Percentiles rank a stretch among this genome's conserved stretches.
Conservation (phyloP, 1,140 invertebrate genomes). For the Camponotus floridanus region DNA sequence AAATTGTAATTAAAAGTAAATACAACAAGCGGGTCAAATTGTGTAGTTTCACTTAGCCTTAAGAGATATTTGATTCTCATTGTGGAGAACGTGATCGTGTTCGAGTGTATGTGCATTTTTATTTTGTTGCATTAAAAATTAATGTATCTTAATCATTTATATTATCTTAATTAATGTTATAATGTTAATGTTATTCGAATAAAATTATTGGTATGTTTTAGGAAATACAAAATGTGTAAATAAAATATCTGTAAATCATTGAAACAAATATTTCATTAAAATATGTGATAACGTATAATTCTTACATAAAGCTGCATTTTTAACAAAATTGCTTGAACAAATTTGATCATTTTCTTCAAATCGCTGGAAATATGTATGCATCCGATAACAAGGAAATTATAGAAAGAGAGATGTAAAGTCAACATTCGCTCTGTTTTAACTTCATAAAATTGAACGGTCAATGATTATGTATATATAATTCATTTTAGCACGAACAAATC, state of each 20-base stretch:
- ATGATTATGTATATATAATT: conserved; percentile 4
- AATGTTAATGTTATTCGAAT: no score
- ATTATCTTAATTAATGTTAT: background rate
- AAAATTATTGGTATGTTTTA: background rate
- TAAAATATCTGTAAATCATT: background rate
- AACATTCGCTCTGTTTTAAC: conserved; percentile 27
- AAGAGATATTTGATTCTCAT: conserved; percentile 7
- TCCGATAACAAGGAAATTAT: background rate
- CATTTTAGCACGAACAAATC: conserved; percentile 21
- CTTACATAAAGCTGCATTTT: background rate
- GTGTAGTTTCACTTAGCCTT: conserved; percentile 10
- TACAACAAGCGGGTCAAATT: background rate
- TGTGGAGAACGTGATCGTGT: background rate
- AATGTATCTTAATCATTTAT: background rate
- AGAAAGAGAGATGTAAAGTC: background rate
- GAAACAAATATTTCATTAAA: conserved; percentile 25
- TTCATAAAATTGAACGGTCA: conserved; percentile 13
- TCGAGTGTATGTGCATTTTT: background rate
- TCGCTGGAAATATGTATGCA: background rate
- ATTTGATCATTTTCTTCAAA: conserved; percentile 37
- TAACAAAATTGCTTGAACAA: background rate
- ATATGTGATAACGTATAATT: background rate
- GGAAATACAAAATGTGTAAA: background rate
- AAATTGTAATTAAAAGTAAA: conserved; percentile 59
- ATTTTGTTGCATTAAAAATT: background rate